Conservation (phyloP, 2,113 vertebrate genomes). For the Tachuris rubrigastra region DNA sequence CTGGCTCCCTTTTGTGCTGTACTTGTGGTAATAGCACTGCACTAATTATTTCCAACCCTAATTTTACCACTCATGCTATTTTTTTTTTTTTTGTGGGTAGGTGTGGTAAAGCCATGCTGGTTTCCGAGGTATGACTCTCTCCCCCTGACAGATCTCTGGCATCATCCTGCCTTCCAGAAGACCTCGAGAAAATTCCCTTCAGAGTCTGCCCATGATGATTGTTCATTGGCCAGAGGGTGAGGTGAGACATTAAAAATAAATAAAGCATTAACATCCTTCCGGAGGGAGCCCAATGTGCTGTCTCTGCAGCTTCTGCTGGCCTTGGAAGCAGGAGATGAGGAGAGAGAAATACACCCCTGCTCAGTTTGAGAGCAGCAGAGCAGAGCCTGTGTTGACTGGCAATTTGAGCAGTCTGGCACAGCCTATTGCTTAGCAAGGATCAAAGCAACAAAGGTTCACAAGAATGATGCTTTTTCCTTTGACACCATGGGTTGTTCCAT, state of each 20-base stretch:
- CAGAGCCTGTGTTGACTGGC: neutral
- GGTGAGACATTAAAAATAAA: constrained; percentile 17
- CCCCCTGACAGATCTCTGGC: neutral
- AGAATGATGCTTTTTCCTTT: neutral
- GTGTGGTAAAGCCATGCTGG: neutral
- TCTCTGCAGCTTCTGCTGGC: constrained; percentile 38
- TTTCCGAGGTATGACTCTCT: neutral
- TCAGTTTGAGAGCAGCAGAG: neutral
- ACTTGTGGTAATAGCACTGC: neutral
- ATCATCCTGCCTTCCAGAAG: neutral
- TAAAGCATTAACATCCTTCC: neutral
- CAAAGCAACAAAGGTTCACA: neutral
- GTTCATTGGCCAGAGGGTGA: neutral
- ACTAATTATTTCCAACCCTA: neutral
- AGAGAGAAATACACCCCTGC: neutral
- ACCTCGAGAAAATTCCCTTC: constrained; percentile 29
- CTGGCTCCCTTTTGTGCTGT: neutral
- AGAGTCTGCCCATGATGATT: neutral
- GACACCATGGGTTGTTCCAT: neutral
- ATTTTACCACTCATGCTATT: neutral
- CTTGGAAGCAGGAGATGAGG: neutral
- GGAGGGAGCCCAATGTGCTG: neutral
- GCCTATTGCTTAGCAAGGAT: neutral
- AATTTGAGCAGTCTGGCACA: neutral
- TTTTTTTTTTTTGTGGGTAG: neutral